Percentiles rank a stretch among this genome's conserved stretches.
phyloP scores from a whole-genome alignment of 2,113 vertebrate genomes.

The Amazona vittata region DNA sequence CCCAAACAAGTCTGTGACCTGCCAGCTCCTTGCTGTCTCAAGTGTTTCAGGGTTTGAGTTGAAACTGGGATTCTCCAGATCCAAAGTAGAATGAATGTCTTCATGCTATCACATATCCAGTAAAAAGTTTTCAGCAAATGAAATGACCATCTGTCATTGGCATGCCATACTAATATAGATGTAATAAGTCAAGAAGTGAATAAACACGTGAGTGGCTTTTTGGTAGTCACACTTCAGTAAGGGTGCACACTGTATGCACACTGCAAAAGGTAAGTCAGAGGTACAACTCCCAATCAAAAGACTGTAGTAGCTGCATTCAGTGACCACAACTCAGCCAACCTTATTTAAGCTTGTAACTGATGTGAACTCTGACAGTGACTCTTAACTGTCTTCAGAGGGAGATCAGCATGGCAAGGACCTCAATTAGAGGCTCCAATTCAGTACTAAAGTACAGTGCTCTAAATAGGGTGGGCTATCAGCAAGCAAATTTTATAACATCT shows the following conservation, averaged over 20 bases:
- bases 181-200: neutral
- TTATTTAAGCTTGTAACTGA: neutral
- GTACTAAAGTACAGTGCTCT: neutral
- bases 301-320: neutral
- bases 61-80: neutral
- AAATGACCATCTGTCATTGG: neutral
- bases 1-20: neutral
- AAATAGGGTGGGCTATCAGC: neutral
- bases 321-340: neutral
- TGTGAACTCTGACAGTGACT: neutral
- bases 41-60: neutral
- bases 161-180: neutral
- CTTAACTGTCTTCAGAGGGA: neutral
- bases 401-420: neutral
- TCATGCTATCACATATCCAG: neutral
- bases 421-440: neutral
- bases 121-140: neutral
- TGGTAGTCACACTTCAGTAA: neutral
- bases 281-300: neutral
- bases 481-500: neutral
- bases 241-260: no score
- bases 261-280: neutral
- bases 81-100: rapidly evolving
- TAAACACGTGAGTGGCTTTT: neutral
- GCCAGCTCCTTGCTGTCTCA: neutral